Base-by-base conservation (phyloP, 1,140 invertebrate genomes). In the Manduca sexta region DNA sequence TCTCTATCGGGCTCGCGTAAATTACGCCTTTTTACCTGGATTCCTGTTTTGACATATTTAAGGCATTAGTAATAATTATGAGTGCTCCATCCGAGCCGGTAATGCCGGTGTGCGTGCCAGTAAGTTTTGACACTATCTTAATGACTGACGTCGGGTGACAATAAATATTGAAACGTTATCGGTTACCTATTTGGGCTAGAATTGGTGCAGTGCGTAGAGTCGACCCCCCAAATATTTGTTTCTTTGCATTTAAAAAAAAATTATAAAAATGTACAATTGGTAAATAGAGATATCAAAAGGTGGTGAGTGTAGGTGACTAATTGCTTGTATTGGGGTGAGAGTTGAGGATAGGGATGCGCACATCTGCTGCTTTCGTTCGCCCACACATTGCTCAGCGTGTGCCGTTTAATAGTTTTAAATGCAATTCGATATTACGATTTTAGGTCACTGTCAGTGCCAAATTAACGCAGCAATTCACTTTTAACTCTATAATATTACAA, bases 51-150 rank as follows among this genome's bases (percentile, higher is more conserved):
- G 82, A 85, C 82, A 85, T 85, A 85, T 85, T 82, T 81, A 85
- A 85, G 82, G 79, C 79, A 85, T 85, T 85, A 85, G 79, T 85
- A 85, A 85, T 83, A 85, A 83, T 85, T 85, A 85, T 85, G 79
- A 85, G 76, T 83, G 73, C 76, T 73, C 59, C 64, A 57, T 58
- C 58, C 56, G 56, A 59, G 56, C 64, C 61, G 47, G 67, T 73
- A 76, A 74, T 50, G 52, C 53, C 43, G 40, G 55, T 56, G 74
- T 75, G 73, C 70, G 74, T 56, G 73, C 73, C 72, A 75, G 69
- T 73, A 46, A 83, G 70, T 82, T 84, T 83, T 85, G 82, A 83
- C 79, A 81, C 82, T 85, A 85, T 85, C 82, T 85, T 85, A 85
- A 85, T 85, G 82, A 83, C 79, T 64, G 71, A 75, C 76, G 69